Conservation (phyloP, 2,113 vertebrate species). For the Myotis lucifugus region DNA sequence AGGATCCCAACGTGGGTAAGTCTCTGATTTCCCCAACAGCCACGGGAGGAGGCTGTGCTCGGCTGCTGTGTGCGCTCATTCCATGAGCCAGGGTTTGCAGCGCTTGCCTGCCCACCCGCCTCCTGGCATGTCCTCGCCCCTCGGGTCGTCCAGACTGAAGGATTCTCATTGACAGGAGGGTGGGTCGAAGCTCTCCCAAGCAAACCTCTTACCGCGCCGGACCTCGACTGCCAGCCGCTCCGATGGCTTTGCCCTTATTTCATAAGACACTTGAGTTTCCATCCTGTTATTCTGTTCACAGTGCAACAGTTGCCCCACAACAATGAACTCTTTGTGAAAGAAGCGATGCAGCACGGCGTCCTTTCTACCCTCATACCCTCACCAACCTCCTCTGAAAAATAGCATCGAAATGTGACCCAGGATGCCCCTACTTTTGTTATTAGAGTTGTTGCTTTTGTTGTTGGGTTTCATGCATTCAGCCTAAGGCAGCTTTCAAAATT, state of each 20-base stretch:
- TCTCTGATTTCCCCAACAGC: background rate
- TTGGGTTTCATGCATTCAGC: background rate
- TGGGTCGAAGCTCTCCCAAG: background rate
- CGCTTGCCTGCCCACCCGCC: background rate
- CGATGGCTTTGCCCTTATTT: background rate
- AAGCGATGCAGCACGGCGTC: background rate
- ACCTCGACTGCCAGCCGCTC: background rate
- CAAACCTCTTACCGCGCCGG: background rate
- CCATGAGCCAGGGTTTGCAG: fast-evolving
- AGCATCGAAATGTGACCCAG: background rate
- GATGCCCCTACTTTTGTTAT: background rate
- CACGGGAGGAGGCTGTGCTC: background rate
- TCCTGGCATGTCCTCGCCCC: background rate
- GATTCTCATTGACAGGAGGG: fast-evolving
- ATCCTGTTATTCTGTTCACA: fast-evolving
- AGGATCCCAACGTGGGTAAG: background rate
- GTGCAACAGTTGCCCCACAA: background rate
- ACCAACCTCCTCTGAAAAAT: background rate
- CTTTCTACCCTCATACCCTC: fast-evolving
- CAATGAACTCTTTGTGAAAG: background rate
- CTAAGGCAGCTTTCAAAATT: background rate
- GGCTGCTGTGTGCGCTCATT: fast-evolving
- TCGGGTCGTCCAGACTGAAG: background rate
- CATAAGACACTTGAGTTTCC: background rate
- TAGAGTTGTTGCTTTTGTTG: no score